Evolutionary conservation across 2,888 invertebrate species (phyloP).

Genomic region (Selenia dentaria): DNA sequence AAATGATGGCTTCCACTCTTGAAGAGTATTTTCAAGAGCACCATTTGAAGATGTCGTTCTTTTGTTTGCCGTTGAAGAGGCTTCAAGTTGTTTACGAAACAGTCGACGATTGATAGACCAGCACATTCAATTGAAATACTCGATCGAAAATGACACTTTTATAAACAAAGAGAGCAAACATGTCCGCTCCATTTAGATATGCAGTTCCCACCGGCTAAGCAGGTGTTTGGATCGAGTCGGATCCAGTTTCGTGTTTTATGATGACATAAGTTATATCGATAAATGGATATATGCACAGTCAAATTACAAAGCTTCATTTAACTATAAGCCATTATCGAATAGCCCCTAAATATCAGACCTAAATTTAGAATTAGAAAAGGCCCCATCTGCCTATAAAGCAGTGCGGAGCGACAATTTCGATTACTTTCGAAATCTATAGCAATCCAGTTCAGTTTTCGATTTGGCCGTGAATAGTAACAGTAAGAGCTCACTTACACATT

Average conservation of each 20-base stretch:
- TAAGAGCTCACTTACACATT: not conserved
- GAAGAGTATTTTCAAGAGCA: not conserved
- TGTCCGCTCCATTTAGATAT: slow-evolving; percentile 66
- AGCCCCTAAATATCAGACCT: no score
- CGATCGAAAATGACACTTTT: slow-evolving; percentile 80
- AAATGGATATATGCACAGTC: no score
- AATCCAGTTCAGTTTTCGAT: slow-evolving; percentile 51
- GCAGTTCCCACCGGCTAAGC: slow-evolving; percentile 75
- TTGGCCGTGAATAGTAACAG: slow-evolving; percentile 23
- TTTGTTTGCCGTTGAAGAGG: slow-evolving; percentile 42
- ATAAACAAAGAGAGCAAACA: slow-evolving; percentile 73
- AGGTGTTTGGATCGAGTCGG: slow-evolving; percentile 58
- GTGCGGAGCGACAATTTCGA: slow-evolving; percentile 49
- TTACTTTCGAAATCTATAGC: slow-evolving; percentile 57
- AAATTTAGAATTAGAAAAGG: slow-evolving; percentile 8
- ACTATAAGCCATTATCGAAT: no score
- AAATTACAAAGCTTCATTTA: no score
- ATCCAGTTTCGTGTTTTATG: slow-evolving; percentile 52
- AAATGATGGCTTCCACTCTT: not conserved
- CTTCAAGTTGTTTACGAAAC: slow-evolving; percentile 63
- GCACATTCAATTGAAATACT: slow-evolving; percentile 59
- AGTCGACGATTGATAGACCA: slow-evolving; percentile 37
- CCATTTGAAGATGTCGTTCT: slow-evolving; percentile 5
- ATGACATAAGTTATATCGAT: no score
- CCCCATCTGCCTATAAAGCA: slow-evolving; percentile 57